Evolutionary conservation across 2,113 vertebrate species (phyloP).

Genomic region (Mus spicilegus): DNA sequence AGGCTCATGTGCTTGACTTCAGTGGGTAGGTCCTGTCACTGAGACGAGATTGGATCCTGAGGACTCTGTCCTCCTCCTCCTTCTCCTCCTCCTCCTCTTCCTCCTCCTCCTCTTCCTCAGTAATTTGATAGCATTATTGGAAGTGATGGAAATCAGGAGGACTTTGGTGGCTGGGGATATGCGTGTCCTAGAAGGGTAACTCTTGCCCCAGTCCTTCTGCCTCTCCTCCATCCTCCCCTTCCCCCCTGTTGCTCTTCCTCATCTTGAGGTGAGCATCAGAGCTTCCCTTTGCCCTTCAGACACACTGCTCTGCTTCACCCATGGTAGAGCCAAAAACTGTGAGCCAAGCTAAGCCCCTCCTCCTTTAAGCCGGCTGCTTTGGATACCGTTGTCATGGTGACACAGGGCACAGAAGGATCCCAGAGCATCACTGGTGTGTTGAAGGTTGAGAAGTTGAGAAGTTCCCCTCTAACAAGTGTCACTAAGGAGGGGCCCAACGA

Average conservation of each 20-base stretch:
- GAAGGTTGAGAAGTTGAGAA: not conserved
- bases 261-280: too few relatives aligned
- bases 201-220: not conserved
- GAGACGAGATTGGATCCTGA: not conserved
- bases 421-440: not conserved
- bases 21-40: not conserved
- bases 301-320: too few relatives aligned
- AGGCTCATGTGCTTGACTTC: not conserved
- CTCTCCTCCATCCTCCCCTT: too few relatives aligned
- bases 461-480: not conserved
- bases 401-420: too few relatives aligned
- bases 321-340: too few relatives aligned
- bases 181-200: not conserved
- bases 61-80: not conserved
- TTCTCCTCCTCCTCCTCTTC: too few relatives aligned
- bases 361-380: too few relatives aligned
- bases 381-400: not conserved
- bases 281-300: too few relatives aligned
- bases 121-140: not conserved
- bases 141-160: not conserved
- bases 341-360: too few relatives aligned
- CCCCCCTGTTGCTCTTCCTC: too few relatives aligned
- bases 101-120: too few relatives aligned
- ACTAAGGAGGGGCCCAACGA: not conserved
- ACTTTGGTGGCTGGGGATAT: too few relatives aligned